Base-by-base conservation (phyloP, 2,888 invertebrate species). In the Caradrina clavipalpis region DNA sequence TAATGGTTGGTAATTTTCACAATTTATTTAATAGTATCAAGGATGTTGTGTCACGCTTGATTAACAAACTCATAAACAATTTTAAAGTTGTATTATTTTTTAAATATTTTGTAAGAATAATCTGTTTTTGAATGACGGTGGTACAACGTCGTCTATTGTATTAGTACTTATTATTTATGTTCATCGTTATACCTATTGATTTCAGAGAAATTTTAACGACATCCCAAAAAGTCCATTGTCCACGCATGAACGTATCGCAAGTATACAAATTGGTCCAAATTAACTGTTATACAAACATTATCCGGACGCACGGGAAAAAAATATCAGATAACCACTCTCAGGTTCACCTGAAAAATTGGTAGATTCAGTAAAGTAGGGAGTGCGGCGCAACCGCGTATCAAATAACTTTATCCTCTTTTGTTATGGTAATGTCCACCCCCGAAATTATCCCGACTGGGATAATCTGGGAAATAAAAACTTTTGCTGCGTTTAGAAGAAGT, bases 391-490 rank as follows among this genome's bases (percentile, higher is more conserved):
- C 86, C 87, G 88, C 88, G 92, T 92, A 92, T 93, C 93, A 93
- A 93, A 94, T 94, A 93, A 94, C 94, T 92, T 85, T 91, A 89
- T 90, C 89, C 89, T 86, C 91, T 92, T 94, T 94, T 94, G 94
- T 94, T 93, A 95, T 94, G 94, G 90, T 94, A 94, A 95, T 95
- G 87, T 86, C 87, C 83, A 84, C 86, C 85, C 86, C 86, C 87
- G 75, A 91, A 94, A 94, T 94, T 93, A 94, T 92, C 89, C 88
- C 87, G 83, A 86, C 90, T 82, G 87, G 83, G 89, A 90, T 90
- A 91, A 93, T 92, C 91, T 91, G 83, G 84, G 85, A 86, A 88
- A 91, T 90, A 91, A 89, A 90, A 90, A 86, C 76, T 85, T 87
- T 84, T 67, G 71, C 63, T 77, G 76, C 77, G 76, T 81, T 84